Conservation (phyloP, 2,797 vertebrate species). For the Glyptemys insculpta region DNA sequence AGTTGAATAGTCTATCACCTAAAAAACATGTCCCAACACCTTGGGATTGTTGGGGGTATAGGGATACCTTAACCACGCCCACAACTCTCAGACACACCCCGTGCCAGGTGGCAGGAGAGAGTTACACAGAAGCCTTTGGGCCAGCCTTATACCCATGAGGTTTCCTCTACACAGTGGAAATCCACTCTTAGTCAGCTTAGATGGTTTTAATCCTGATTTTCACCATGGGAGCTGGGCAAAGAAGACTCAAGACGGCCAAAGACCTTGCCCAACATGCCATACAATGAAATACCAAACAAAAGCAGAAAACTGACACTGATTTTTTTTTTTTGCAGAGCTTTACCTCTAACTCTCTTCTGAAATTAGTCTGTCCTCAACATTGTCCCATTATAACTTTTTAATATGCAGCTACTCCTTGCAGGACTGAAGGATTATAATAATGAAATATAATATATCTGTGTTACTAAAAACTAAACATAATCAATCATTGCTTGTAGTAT, state of each 20-base stretch:
- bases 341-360: not conserved
- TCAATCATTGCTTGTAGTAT: not conserved
- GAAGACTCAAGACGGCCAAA: not conserved
- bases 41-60: conserved; percentile 12
- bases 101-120: not conserved
- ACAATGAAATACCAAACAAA: conserved; percentile 5
- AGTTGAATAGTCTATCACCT: not conserved
- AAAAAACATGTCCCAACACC: conserved; percentile 42
- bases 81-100: not conserved
- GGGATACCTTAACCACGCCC: not conserved
- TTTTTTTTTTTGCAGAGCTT: not conserved
- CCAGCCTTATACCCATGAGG: not conserved
- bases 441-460: not conserved
- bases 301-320: not conserved
- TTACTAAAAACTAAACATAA: not conserved
- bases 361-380: not conserved
- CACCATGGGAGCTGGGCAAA: not conserved
- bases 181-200: not conserved
- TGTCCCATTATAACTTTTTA: not conserved
- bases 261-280: not conserved
- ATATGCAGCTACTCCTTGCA: not conserved
- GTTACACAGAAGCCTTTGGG: not conserved
- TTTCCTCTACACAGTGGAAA: not conserved
- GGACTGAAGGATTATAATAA: not conserved
- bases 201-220: not conserved